These are phyloP conservation scores for Drosophila infuscata DNA, from an alignment of 2,888 invertebrate species.

Conservation along the genomic window DNA sequence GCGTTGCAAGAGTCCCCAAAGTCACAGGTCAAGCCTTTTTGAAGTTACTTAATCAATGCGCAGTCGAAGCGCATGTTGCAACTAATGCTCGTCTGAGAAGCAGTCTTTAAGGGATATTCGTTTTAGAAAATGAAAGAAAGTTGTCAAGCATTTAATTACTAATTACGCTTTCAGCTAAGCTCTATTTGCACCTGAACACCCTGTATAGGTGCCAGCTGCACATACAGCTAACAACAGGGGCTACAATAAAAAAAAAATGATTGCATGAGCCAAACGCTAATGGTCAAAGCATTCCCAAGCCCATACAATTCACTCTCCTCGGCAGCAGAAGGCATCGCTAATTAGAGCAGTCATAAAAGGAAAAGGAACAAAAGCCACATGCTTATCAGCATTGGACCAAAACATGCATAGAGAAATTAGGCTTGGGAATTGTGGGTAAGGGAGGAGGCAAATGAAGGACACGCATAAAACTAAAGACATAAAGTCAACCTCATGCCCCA, in stretches of 20 bases:
- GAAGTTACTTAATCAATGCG: slow-evolving; percentile 9
- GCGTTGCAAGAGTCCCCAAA: slow-evolving; percentile 22
- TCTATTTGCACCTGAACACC: slow-evolving; percentile 2
- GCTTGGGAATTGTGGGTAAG: neutral
- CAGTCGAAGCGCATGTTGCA: slow-evolving; percentile 3
- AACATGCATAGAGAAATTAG: neutral
- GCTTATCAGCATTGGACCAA: slow-evolving; percentile 39
- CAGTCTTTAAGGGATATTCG: neutral
- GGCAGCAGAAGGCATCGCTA: slow-evolving; percentile 21
- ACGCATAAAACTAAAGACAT: slow-evolving; percentile 53
- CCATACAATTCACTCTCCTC: slow-evolving; percentile 33
- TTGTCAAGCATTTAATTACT: neutral
- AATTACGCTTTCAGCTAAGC: neutral
- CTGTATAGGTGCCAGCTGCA: slow-evolving; percentile 11
- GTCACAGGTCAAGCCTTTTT: slow-evolving; percentile 38
- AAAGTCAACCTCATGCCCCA: slow-evolving; percentile 34
- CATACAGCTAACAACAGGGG: neutral
- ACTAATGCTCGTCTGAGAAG: neutral
- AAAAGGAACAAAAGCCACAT: slow-evolving; percentile 17
- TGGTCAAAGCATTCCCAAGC: slow-evolving; percentile 13
- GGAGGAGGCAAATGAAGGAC: slow-evolving; percentile 22
- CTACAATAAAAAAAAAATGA: slow-evolving; percentile 9
- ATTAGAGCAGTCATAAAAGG: slow-evolving; percentile 53
- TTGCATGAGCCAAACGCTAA: slow-evolving; percentile 24
- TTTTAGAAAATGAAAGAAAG: neutral